Evolutionary conservation across 1,140 invertebrate species (phyloP), one percentile per base, ranked within the genome.

Genomic region (Euura lappo): DNA sequence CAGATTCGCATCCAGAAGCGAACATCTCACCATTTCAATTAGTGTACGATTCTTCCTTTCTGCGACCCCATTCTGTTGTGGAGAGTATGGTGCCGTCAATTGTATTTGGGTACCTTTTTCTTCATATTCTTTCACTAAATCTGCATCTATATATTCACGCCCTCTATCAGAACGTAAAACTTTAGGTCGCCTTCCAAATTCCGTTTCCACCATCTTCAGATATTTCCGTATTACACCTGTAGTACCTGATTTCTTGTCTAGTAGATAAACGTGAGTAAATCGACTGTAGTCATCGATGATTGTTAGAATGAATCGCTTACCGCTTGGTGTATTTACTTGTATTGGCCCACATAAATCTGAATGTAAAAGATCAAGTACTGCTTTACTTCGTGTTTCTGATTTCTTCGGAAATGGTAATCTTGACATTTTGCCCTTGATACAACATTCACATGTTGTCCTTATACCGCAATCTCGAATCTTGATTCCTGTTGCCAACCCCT

Each of bases 1-100:
- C 44, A 88, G 64, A 5, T 79, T 71, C 65, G 81, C 75, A 69
- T 79, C 73, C 43, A 75, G 11, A 13, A 87, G 72, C 79, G 87
- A 76, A 71, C 74, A 74, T 47, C 77, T 70, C 2, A 84, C 79
- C 70, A 70, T 78, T 69, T 87, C 84, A 28, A 28, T 28, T 28
- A 28, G 28, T 28, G 28, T 28, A 28, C 28, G 28, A 28, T 28
- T 28, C 28, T 28, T 28, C 28, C 28, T 28, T 28, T 28, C 28
- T 28, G 28, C 28, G 1, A 28, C 28, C 28, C 28, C 28, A 28
- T 28, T 28, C 28, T 28, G 28, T 28, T 28, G 28, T 28, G 28
- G 28, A 28, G 28, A 28, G 28, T 28, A 28, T 28, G 28, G 28
- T 28, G 28, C 28, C 28, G 28, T 28, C 28, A 28, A 46, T 72